These are phyloP conservation scores for Nothobranchius kuhntae DNA, from an alignment of 2,113 vertebrate species.

Conservation along the genomic window DNA sequence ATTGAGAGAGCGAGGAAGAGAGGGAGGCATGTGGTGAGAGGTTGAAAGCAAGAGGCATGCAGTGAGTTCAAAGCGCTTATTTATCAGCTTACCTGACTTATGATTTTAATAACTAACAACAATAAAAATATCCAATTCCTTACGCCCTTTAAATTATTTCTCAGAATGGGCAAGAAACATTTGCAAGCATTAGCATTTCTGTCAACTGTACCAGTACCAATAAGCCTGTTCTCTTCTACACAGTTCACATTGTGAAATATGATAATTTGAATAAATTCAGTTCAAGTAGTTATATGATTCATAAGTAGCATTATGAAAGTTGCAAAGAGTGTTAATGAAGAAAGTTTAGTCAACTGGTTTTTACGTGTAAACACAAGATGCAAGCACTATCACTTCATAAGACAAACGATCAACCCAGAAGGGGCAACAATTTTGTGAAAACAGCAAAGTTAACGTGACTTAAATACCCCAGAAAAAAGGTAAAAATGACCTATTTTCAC, in stretches of 20 bases:
- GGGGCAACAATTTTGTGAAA: too few relatives aligned
- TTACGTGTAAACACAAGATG: too few relatives aligned
- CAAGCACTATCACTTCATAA: too few relatives aligned
- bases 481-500: not conserved
- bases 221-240: not conserved
- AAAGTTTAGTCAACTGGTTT: too few relatives aligned
- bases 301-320: too few relatives aligned
- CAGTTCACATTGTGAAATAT: too few relatives aligned
- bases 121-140: not conserved
- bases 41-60: not conserved
- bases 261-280: too few relatives aligned
- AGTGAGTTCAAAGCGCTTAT: not conserved
- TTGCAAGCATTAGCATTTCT: not conserved
- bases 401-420: too few relatives aligned
- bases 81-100: not conserved
- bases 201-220: not conserved
- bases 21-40: constrained; percentile 17
- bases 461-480: not conserved
- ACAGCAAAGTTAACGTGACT: not conserved
- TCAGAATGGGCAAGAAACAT: not conserved
- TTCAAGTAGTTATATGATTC: too few relatives aligned
- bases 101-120: not conserved
- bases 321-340: too few relatives aligned
- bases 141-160: not conserved
- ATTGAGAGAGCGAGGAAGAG: constrained; percentile 54